Base-by-base conservation (phyloP, 2,888 invertebrate genomes). In the Leptopterna dolabrata region DNA sequence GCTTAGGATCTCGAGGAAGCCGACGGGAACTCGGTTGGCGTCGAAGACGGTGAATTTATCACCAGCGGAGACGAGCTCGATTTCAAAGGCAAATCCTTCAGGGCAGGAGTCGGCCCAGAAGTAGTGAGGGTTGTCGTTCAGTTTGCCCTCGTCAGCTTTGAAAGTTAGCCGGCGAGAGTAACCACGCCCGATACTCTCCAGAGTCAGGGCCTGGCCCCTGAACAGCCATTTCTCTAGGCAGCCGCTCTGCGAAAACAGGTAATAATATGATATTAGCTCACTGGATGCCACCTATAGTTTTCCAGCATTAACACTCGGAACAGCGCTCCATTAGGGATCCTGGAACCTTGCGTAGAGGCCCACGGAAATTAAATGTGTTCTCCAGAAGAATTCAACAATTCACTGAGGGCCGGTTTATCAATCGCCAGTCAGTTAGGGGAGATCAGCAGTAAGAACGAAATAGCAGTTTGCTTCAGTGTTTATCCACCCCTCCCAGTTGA, bases 71-170 rank as follows among this genome's bases (percentile, higher is more conserved):
- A 95, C 93, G 0, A 95, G 94, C 91, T 95, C 94, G 88, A 95
- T 92, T 91, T 95, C 95, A 91, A 96, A 96, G 45, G 94, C 95
- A 91, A 94, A 96, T 81, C 96, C 96, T 91, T 94, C 94, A 0
- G 94, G 94, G 89, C 94, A 92, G 47, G 95, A 96, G 92, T 96
- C 96, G 30, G 95, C 95, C 95, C 96, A 96, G 92, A 96, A 96
- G 91, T 95, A 95, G 91, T 95, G 95, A 80, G 93, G 93, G 91
- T 95, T 95, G 89, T 94, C 93, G 92, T 95, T 95, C 71, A 95
- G 93, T 55, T 93, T 93, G 41, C 91, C 91, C 16, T 87, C 71
- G 45, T 93, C 93, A 73, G 93, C 92, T 90, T 95, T 94, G 92
- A 96, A 96, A 0, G 96, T 96, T 89, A 96, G 93, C 73, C 96